Evolutionary conservation across 2,888 invertebrate genomes (phyloP).

Genomic region (Lordiphosa fenestrarum): DNA sequence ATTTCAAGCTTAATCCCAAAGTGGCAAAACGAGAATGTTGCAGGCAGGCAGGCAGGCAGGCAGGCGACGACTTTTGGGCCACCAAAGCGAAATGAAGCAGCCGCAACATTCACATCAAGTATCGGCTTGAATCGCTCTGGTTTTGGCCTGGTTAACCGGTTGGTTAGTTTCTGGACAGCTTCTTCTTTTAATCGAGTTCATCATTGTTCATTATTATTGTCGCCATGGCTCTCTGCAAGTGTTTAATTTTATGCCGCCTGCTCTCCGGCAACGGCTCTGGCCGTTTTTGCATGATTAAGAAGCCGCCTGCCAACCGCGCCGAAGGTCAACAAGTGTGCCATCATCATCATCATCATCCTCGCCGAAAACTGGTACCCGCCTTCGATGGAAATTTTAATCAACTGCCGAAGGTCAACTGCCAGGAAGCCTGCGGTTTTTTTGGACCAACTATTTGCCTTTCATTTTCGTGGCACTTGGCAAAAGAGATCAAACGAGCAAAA

Average conservation of each 20-base stretch:
- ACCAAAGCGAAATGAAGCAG: constrained; percentile 21
- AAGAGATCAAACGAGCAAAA: not conserved
- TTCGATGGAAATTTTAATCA: constrained; percentile 75
- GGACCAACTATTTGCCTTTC: constrained; percentile 53
- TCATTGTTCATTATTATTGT: constrained; percentile 72
- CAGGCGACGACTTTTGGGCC: constrained; percentile 59
- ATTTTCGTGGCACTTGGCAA: constrained; percentile 33
- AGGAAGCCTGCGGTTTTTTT: constrained; percentile 66
- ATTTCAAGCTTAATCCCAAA: constrained; percentile 73
- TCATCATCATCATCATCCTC: constrained; percentile 40
- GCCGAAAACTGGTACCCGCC: constrained; percentile 50
- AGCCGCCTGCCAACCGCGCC: constrained; percentile 29
- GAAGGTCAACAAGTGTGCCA: constrained; percentile 67
- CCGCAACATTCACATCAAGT: constrained; percentile 38
- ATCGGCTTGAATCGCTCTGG: constrained; percentile 32
- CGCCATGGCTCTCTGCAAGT: constrained; percentile 67
- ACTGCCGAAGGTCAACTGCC: constrained; percentile 68
- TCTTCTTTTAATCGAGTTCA: constrained; percentile 69
- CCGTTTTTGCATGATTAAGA: constrained; percentile 56
- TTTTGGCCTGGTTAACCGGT: constrained; percentile 53
- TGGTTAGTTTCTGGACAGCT: constrained; percentile 33
- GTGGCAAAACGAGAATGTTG: constrained; percentile 73
- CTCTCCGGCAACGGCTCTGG: constrained; percentile 15
- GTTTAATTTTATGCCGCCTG: constrained; percentile 73
- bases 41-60: constrained; percentile 32